Conservation (phyloP, 2,113 vertebrate species). For the Pleuronectes platessa region DNA sequence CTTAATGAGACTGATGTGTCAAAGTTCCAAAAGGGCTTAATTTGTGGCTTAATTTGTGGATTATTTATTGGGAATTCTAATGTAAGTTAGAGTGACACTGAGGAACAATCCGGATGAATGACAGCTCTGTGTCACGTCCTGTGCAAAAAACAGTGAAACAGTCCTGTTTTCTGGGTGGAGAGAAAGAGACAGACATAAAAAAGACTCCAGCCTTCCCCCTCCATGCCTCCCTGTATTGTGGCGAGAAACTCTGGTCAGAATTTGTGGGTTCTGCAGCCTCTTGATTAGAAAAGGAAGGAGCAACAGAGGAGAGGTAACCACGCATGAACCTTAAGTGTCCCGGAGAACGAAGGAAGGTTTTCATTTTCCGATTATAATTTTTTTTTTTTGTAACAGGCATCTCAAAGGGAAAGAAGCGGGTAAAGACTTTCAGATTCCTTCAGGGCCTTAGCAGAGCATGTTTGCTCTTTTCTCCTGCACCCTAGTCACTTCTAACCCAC, state of each 20-base stretch:
- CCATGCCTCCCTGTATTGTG: conserved; percentile 69
- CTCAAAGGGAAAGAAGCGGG: conserved; percentile 53
- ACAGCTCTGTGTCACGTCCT: conserved; percentile 50
- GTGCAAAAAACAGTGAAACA: conserved; percentile 36
- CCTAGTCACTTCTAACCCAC: conserved; percentile 54
- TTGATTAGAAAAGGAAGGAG: conserved; percentile 71
- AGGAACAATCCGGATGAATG: conserved; percentile 16
- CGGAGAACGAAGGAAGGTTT: conserved; percentile 74
- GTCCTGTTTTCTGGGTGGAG: conserved; percentile 31
- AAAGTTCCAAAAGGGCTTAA: not conserved
- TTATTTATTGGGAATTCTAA: not conserved
- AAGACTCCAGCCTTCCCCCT: conserved; percentile 55
- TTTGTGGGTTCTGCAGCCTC: conserved; percentile 56
- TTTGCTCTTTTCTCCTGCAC: conserved; percentile 51
- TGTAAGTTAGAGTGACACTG: conserved; percentile 1
- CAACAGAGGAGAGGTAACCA: conserved; percentile 63
- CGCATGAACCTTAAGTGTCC: conserved; percentile 73
- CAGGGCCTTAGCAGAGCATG: conserved; percentile 31
- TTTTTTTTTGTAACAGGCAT: conserved; percentile 58
- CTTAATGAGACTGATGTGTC: conserved; percentile 14
- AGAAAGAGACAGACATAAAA: conserved; percentile 41
- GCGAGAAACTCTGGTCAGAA: conserved; percentile 59
- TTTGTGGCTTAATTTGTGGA: not conserved
- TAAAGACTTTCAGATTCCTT: conserved; percentile 54
- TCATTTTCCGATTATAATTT: conserved; percentile 63